Evolutionary conservation across 2,888 invertebrate species (phyloP), one percentile per base, ranked within the genome.

Genomic region (Petrolisthes cinctipes): DNA sequence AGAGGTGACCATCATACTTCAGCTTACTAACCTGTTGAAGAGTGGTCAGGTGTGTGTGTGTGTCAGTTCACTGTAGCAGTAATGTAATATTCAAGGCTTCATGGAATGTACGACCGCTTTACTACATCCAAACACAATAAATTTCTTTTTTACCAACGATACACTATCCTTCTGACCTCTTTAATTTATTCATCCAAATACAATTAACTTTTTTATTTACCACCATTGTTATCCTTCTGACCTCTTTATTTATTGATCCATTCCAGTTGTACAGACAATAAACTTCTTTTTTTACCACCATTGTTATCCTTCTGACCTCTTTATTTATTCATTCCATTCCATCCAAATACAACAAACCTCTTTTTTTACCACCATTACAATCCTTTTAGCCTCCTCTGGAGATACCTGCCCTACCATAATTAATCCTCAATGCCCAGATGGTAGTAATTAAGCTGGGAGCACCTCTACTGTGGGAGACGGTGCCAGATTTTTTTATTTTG

Each of bases 401-500:
- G 57, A 76, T 51, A 68, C 51, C 68, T 75, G 37, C 54, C 66
- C 82, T 81, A 76, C 66, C 75, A 85, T 86, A 76, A 56, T 82
- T 37, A 37, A 37, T 86, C 86, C 86, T 86, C 82, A 86, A 86
- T 86, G 86, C 86, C 86, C 86, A 82, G 57, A 75, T 37, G 75
- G 82, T 61, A 86, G 86, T 23, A 76, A 51, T 75, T 75, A 66
- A 53, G 37, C 37, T 17, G 54, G 73, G 23, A 51, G 53, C 78
- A 51, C 14, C 78, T 53, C 51, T 78, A 54, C 78, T 54, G 54
- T 17, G 54, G 54, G 78, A 78, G 53, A 75, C 14, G 51, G 51
- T 76, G n/a, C 78, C 78, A 78, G 53, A 37, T 37, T 37, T 37
- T 1, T 37, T 37, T 37, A 37, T 37, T 37, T 37, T 37, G 37